Evolutionary conservation across 2,888 invertebrate genomes (phyloP).

Genomic region (Eilema caniola): DNA sequence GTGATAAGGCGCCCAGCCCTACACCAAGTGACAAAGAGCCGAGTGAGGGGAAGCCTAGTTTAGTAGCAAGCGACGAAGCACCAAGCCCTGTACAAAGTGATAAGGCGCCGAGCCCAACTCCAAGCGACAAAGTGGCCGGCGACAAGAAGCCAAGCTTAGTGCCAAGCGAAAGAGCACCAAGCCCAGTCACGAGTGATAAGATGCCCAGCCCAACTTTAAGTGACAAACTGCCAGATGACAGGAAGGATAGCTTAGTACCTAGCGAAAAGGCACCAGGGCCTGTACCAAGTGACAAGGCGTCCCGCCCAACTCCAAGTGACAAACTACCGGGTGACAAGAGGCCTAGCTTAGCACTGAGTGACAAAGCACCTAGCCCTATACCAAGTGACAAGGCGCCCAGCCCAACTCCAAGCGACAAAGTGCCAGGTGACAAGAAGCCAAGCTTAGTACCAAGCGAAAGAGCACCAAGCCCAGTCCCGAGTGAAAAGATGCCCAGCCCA

Average conservation of each 20-base stretch:
- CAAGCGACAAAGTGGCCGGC: neutral
- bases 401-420: slow-evolving; percentile 9
- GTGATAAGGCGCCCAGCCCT: slow-evolving; percentile 11
- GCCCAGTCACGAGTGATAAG: slow-evolving; percentile 17
- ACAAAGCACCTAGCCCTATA: too few species aligned
- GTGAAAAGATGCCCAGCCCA: slow-evolving; percentile 18
- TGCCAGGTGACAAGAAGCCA: slow-evolving; percentile 9
- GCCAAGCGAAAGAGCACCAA: slow-evolving; percentile 6
- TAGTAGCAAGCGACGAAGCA: slow-evolving; percentile 9
- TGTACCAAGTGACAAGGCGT: slow-evolving; percentile 13
- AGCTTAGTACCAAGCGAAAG: neutral
- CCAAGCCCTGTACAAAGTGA: slow-evolving; percentile 13
- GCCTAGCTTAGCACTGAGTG: neutral
- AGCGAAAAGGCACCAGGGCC: slow-evolving; percentile 16
- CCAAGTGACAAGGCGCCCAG: too few species aligned
- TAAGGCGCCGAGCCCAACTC: neutral
- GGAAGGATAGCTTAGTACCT: neutral
- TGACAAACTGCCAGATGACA: slow-evolving; percentile 11
- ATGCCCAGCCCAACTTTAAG: slow-evolving; percentile 8
- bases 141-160: too few species aligned
- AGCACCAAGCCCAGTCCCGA: neutral
- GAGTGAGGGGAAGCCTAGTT: too few species aligned
- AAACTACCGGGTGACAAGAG: slow-evolving; percentile 18
- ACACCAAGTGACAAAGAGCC: neutral
- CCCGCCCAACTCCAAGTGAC: slow-evolving; percentile 17